Evolutionary conservation across 37 sponge, comb jelly and placozoan genomes (phyloP).

Genomic region (Chondrosia reniformis): DNA sequence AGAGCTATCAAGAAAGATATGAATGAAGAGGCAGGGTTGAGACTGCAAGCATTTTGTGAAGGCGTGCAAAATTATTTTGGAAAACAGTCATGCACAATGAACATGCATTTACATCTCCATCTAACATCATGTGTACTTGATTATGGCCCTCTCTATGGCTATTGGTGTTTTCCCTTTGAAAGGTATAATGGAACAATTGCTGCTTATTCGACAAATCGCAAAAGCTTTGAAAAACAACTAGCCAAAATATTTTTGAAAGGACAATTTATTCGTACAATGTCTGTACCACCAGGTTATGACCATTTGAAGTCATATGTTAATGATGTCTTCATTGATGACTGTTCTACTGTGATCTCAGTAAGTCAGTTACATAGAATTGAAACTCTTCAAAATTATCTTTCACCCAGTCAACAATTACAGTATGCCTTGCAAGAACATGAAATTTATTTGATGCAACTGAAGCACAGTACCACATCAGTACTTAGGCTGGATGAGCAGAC

Average conservation of each 20-base stretch:
- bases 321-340: no score
- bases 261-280: no score
- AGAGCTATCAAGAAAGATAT: background rate
- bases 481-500: no score
- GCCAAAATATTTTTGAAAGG: conserved; percentile 12
- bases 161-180: conserved; percentile 57
- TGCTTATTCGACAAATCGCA: conserved; percentile 47
- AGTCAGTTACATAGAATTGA: no score
- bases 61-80: conserved; percentile 1
- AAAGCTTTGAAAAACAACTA: conserved; percentile 29
- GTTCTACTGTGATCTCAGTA: no score
- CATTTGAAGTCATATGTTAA: no score
- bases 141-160: conserved; percentile 46
- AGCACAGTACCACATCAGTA: no score
- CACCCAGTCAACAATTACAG: no score
- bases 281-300: no score
- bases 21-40: background rate
- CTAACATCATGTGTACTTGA: conserved; percentile 32
- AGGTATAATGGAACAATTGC: conserved; percentile 47
- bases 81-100: background rate
- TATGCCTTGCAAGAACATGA: no score
- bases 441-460: no score
- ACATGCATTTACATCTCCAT: conserved; percentile 29
- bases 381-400: no score
- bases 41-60: background rate